These are phyloP conservation scores for Parambassis ranga DNA, from an alignment of 2,797 vertebrate genomes.

Conservation along the genomic window DNA sequence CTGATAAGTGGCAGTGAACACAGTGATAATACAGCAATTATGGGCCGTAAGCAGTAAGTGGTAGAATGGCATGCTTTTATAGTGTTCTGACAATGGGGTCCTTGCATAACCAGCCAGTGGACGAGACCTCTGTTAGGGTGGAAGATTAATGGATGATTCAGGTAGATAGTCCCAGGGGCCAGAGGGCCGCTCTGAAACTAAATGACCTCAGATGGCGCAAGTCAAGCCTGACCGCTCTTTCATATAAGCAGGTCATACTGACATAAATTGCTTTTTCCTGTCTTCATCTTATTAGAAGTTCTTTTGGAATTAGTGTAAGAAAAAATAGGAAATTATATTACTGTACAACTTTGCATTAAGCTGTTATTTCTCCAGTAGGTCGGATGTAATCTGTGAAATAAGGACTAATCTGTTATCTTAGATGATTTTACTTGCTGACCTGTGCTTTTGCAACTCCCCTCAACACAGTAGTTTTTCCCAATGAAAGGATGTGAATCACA, in stretches of 20 bases:
- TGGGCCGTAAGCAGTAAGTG: conserved; percentile 7
- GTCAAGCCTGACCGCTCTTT: conserved; percentile 39
- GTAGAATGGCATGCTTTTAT: conserved; percentile 17
- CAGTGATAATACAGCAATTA: conserved; percentile 29
- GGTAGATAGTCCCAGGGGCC: conserved; percentile 34
- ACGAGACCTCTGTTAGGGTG: conserved; percentile 23
- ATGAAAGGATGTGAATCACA: conserved; percentile 7
- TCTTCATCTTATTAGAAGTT: conserved; percentile 22
- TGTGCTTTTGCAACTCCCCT: neutral
- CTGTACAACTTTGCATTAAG: conserved; percentile 6
- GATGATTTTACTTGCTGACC: conserved; percentile 45
- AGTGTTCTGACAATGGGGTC: conserved; percentile 22
- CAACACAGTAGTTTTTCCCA: conserved; percentile 2
- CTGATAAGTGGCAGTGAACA: conserved; percentile 12
- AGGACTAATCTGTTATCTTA: conserved; percentile 14
- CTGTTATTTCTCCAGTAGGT: conserved; percentile 20
- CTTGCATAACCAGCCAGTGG: conserved; percentile 26
- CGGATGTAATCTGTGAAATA: conserved; percentile 7
- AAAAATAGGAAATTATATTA: neutral
- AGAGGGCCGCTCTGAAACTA: conserved; percentile 35
- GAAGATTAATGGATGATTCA: conserved; percentile 58
- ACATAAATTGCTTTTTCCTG: conserved; percentile 32
- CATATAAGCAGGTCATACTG: conserved; percentile 10
- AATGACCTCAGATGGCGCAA: conserved; percentile 50
- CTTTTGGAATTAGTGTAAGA: conserved; percentile 20